Base-by-base conservation (phyloP, 2,888 invertebrate species). In the Odontocolon sp. region DNA sequence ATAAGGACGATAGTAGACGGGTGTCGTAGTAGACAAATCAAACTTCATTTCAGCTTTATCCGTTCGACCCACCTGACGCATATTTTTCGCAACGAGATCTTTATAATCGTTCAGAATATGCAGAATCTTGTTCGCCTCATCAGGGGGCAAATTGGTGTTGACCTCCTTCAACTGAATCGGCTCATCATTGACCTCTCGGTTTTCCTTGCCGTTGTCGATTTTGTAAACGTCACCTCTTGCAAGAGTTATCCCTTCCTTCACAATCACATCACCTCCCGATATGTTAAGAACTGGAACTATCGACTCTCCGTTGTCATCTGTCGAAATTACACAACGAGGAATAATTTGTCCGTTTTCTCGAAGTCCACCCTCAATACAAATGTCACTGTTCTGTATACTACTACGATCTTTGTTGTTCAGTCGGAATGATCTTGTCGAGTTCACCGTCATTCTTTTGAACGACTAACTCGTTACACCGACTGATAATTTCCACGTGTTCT, bases 1-100 rank as follows among this genome's bases (percentile, higher is more conserved):
- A 50, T 87, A 86, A 0, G 85, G 85, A 57, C 78, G 67, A 57
- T 83, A 84, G 23, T 71, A 63, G 9, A 86, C 81, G 0, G 84
- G 83, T 38, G 66, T 66, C 2, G 69, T 68, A 2, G 72, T 67
- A 3, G 47, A 54, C 9, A 87, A 56, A 2, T 80, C 61, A 16
- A 86, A 86, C 18, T 81, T 63, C 78, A 86, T 82, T 59, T 81
- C 73, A 1, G 79, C 40, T 1, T 23, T 21, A 45, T 76, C 61
- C n/a, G 79, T 80, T 45, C 31, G 14, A 8, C 75, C 79, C 57
- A 82, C 36, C 50, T 83, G 77, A 4, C 38, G 23, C 3, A 63
- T 21, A 9, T 59, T 69, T 61, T 18, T 36, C 1, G 74, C 74
- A 6, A 61, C 26, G 2, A 75, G 5, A 6, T 40, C 68, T 23